These are phyloP conservation scores for Drosophila bipectinata DNA, from an alignment of 1,140 invertebrate species.

Conservation along the genomic window DNA sequence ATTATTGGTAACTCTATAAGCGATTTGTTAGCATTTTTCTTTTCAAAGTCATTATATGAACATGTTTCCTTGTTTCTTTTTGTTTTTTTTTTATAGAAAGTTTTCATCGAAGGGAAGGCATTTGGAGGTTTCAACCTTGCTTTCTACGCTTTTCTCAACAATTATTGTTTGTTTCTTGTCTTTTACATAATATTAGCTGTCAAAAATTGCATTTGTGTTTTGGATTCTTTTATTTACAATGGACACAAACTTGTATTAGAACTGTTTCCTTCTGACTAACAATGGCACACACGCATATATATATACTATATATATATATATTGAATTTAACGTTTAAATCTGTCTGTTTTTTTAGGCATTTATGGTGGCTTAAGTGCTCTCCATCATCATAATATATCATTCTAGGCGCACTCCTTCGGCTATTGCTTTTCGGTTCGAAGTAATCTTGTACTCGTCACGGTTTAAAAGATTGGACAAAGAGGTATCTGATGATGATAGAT, in stretches of 20 bases:
- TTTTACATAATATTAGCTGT: constrained; percentile 32
- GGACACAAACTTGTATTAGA: too few species aligned
- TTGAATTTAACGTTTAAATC: constrained; percentile 19
- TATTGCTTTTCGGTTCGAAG: constrained; percentile 23
- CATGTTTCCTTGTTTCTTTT: constrained; percentile 13
- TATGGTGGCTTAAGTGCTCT: constrained; percentile 35
- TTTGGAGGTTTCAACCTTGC: background rate
- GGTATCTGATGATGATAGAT: background rate
- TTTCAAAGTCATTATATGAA: constrained; percentile 13
- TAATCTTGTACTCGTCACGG: constrained; percentile 39
- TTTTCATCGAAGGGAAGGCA: background rate
- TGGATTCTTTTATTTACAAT: constrained; percentile 33
- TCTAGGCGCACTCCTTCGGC: background rate
- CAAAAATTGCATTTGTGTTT: constrained; percentile 14
- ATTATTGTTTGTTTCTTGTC: constrained; percentile 11
- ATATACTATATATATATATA: constrained; percentile 24
- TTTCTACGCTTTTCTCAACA: constrained; percentile 15
- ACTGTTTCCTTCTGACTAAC: constrained; percentile 33
- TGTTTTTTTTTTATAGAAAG: background rate
- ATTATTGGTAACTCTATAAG: constrained; percentile 17
- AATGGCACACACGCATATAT: constrained; percentile 68
- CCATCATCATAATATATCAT: background rate
- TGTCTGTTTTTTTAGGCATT: constrained; percentile 29
- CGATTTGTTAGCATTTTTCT: constrained; percentile 13
- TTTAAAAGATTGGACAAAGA: constrained; percentile 6